A percentile compares a stretch with the other conserved stretches of the same genome.
Evolutionary conservation across 2,797 vertebrate species (phyloP).

Genomic region (Cryptoprocta ferox): DNA sequence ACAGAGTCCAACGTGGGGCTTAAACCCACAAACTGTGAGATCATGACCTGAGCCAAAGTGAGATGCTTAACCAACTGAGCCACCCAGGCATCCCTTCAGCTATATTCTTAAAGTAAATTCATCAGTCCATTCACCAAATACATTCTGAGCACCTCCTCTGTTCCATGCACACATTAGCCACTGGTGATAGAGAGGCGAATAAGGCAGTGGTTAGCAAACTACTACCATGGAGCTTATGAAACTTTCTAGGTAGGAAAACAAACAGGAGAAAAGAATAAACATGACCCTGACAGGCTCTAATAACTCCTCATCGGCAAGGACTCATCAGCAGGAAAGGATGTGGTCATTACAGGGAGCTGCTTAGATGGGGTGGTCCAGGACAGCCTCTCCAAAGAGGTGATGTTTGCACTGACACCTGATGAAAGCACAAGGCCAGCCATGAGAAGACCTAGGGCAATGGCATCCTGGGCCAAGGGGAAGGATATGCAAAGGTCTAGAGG

Average conservation of each 20-base stretch:
- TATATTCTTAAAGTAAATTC: background rate
- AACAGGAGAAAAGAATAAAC: background rate
- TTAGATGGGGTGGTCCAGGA: background rate
- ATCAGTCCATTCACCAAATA: conserved; percentile 29
- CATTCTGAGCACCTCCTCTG: background rate
- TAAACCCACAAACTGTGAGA: too few relatives aligned
- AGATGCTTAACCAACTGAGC: too few relatives aligned
- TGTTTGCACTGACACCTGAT: background rate
- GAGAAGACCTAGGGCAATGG: background rate
- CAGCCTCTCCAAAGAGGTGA: background rate
- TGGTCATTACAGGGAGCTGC: background rate
- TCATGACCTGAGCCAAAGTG: too few relatives aligned
- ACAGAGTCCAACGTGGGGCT: too few relatives aligned
- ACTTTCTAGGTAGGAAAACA: background rate
- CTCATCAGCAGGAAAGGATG: background rate
- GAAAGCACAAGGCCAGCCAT: background rate
- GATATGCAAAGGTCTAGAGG: background rate
- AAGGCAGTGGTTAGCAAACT: background rate
- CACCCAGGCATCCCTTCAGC: too few relatives aligned
- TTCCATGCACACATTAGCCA: background rate
- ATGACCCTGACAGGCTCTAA: background rate
- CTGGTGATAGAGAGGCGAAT: background rate
- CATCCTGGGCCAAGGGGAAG: background rate
- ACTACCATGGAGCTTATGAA: background rate
- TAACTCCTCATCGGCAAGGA: background rate